Evolutionary conservation across 2,888 invertebrate species (phyloP), one percentile per base, ranked within the genome.

Genomic region (Hypena proboscidalis): DNA sequence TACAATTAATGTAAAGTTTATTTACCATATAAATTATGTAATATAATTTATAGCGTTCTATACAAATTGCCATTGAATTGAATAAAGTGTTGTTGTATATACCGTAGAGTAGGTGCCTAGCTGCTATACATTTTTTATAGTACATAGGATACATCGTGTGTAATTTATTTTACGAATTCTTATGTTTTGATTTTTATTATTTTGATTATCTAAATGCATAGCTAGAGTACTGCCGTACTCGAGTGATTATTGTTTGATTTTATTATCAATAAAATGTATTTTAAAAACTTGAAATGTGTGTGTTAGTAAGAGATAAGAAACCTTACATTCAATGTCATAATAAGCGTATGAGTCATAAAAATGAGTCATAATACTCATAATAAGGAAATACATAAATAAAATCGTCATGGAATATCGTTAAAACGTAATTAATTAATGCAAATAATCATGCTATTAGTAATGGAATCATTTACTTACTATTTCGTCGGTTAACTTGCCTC

Each of bases 191-290:
- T 78, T 85, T 82, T 85, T 78, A 80, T 70, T 74, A 72, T 79
- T 77, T 65, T 77, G 80, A 83, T 86, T 83, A 82, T 75, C 75
- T 84, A 82, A 80, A 83, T 83, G 82, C 82, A 77, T 85, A 83
- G 81, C 73, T 68, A 83, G 78, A 72, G 64, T 74, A 59, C 64
- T 72, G 71, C 75, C 68, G 59, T 72, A 66, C 52, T 61, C 78
- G 80, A 80, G 83, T 80, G 85, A 83, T 80, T 77, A 78, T 85
- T 84, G 80, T 86, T 85, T 80, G 76, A 79, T 80, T 78, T 77
- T 78, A 80, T 80, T 81, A 76, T 76, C 70, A 83, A 83, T 63
- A 81, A 80, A 83, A 79, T 61, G 56, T 65, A 59, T 58, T 70
- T 60, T 38, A 68, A 62, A 70, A 41, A 39, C 19, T 34, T 35